phyloP scores from a whole-genome alignment of 2,888 invertebrate species.

The Stomorhina lunata region DNA sequence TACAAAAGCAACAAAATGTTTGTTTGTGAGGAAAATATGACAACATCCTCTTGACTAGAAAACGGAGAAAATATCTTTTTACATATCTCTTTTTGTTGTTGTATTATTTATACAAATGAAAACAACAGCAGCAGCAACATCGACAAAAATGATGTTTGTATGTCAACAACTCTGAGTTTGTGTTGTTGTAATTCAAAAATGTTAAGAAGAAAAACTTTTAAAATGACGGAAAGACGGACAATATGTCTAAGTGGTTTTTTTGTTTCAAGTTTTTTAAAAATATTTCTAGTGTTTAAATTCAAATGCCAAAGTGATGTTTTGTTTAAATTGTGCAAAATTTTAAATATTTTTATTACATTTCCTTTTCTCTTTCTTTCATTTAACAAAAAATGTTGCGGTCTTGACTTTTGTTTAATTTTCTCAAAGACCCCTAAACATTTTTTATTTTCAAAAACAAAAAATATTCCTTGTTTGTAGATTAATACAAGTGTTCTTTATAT shows the following conservation, averaged over 20 bases:
- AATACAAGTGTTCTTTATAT: slow-evolving; percentile 50
- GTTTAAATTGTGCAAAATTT: not conserved
- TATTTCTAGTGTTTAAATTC: not conserved
- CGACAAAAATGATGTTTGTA: slow-evolving; percentile 29
- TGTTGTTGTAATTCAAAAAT: slow-evolving; percentile 3
- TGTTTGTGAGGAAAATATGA: slow-evolving; percentile 31
- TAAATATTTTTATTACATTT: not conserved
- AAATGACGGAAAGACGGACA: slow-evolving; percentile 1
- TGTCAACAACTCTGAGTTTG: slow-evolving; percentile 31
- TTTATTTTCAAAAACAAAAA: too few species aligned
- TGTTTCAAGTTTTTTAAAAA: not conserved
- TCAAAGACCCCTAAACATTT: not conserved
- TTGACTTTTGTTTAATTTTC: slow-evolving; percentile 27
- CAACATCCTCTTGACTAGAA: slow-evolving; percentile 46
- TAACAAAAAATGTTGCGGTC: slow-evolving; percentile 10
- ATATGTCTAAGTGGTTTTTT: slow-evolving; percentile 21
- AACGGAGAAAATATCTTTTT: not conserved
- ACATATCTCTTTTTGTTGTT: not conserved
- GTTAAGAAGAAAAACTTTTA: not conserved
- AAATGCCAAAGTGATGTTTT: not conserved
- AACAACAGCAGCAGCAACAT: not conserved
- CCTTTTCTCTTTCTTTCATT: not conserved
- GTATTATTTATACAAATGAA: slow-evolving; percentile 1
- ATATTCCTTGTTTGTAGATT: slow-evolving; percentile 18
- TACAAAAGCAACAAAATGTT: not conserved